Percentiles rank a stretch among this genome's conserved stretches.
Evolutionary conservation across 1,140 invertebrate genomes (phyloP).

Genomic region (Heliconius hermathena): DNA sequence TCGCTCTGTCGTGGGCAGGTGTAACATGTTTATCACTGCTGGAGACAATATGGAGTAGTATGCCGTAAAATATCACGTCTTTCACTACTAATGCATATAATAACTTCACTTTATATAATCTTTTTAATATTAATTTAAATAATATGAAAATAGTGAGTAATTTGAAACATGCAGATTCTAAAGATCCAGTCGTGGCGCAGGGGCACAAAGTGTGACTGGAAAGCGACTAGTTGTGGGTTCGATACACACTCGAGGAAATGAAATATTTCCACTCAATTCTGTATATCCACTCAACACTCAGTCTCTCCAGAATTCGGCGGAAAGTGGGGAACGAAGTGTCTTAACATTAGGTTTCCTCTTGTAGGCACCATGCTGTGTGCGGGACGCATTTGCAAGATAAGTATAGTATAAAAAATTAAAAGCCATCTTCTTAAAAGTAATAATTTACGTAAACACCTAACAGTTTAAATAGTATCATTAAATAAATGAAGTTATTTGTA

Average conservation of each 20-base stretch:
- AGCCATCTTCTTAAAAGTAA: background rate
- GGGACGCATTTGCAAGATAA: background rate
- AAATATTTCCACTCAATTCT: no score
- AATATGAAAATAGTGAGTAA: background rate
- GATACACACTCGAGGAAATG: no score
- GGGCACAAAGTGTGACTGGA: no score
- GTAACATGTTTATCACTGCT: constrained; percentile 82
- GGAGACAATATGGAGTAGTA: constrained; percentile 71
- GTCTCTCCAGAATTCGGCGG: no score
- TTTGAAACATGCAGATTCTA: background rate
- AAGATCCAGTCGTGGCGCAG: no score
- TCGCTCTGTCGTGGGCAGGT: constrained; percentile 80
- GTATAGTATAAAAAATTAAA: background rate
- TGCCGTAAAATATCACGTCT: constrained; percentile 82
- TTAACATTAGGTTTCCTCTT: no score
- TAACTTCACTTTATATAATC: background rate
- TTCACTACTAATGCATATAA: constrained; percentile 66
- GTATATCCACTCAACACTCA: no score
- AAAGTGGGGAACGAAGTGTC: no score
- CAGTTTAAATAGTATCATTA: background rate
- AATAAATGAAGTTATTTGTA: background rate
- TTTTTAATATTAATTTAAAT: background rate
- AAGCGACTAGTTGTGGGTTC: no score
- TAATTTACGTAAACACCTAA: background rate
- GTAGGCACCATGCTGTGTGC: no score